Conservation (phyloP, 2,113 vertebrate genomes). For the Synodontis membranacea region DNA sequence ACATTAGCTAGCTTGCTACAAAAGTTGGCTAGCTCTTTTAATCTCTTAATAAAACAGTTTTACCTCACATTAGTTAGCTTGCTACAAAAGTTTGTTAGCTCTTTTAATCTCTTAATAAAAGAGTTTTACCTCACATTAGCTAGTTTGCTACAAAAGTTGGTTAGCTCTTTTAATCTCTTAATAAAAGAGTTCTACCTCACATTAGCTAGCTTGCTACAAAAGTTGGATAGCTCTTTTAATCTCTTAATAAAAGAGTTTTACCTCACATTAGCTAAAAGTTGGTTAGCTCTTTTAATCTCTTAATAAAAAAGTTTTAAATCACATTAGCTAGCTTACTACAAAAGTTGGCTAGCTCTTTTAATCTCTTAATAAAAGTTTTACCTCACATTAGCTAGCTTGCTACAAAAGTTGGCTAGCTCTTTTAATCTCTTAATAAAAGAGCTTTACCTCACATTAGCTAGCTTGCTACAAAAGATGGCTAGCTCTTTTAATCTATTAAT, state of each 20-base stretch:
- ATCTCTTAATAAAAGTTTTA: neutral
- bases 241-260: neutral
- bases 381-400: neutral
- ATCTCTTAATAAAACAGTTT: neutral
- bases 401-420: neutral
- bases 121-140: neutral
- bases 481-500: neutral
- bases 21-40: neutral
- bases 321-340: neutral
- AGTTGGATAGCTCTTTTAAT: neutral
- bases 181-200: neutral
- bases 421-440: too few relatives aligned
- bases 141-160: neutral
- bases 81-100: neutral
- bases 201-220: neutral
- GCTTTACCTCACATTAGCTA: constrained; percentile 22
- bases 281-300: too few relatives aligned
- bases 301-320: too few relatives aligned
- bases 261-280: too few relatives aligned
- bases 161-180: neutral
- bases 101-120: neutral
- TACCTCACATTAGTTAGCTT: neutral
- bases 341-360: neutral
- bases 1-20: neutral
- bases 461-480: neutral